Conservation (phyloP, 2,113 vertebrate genomes). For the Bubo bubo region DNA sequence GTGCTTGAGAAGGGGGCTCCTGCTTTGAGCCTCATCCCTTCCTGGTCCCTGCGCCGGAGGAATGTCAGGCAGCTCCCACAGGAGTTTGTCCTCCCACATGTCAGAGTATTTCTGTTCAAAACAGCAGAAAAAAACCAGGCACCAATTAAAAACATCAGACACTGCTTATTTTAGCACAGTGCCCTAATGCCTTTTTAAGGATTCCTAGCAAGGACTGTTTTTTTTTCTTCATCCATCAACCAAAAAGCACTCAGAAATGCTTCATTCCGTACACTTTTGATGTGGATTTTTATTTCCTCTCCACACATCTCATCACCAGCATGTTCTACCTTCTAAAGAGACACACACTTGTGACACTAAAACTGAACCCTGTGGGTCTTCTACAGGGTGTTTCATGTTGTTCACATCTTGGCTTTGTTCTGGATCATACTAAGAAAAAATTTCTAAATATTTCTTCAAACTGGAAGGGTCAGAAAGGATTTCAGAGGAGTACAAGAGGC, state of each 20-base stretch:
- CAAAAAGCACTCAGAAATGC: background rate
- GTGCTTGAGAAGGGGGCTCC: accelerated
- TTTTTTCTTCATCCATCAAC: background rate
- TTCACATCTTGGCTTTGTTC: background rate
- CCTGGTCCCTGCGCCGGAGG: background rate
- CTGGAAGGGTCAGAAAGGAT: background rate
- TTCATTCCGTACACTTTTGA: accelerated
- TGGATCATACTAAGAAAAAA: background rate
- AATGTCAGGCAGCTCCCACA: background rate
- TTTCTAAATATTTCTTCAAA: background rate
- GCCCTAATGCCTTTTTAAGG: background rate
- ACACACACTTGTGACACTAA: accelerated
- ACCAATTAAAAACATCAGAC: background rate
- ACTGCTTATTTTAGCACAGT: background rate
- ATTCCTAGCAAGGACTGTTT: background rate
- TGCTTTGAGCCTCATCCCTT: background rate
- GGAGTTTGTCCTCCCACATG: background rate
- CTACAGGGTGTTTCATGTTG: background rate
- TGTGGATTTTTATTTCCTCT: background rate
- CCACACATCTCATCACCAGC: background rate
- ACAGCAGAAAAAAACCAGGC: background rate
- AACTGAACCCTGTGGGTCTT: background rate
- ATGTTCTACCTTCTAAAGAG: background rate
- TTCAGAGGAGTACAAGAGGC: background rate
- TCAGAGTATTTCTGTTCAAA: background rate